These are phyloP conservation scores for Eupithecia exiguata DNA, from an alignment of 2,888 invertebrate genomes.

Conservation along the genomic window DNA sequence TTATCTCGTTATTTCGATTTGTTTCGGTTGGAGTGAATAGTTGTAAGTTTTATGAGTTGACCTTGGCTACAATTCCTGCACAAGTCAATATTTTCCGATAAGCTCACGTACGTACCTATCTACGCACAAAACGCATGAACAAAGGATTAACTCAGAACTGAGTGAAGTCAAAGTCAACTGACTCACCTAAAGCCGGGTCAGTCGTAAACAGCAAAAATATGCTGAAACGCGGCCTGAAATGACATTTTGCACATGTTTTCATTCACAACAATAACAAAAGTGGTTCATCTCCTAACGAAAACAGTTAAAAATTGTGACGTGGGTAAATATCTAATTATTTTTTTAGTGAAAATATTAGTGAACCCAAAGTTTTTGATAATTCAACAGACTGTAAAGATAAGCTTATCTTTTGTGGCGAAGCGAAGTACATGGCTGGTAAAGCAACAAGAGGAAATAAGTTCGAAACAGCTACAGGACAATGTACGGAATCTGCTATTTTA, in stretches of 20 bases:
- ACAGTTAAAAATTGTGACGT: neutral
- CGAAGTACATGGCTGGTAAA: neutral
- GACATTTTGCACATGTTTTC: neutral
- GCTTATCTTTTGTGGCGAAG: too few species aligned
- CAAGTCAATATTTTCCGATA: slow-evolving; percentile 2
- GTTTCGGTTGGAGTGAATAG: neutral
- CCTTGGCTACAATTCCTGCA: neutral
- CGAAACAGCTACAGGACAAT: too few species aligned
- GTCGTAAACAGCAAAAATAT: neutral
- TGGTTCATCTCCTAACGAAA: neutral
- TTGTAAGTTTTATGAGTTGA: neutral
- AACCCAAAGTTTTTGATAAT: neutral
- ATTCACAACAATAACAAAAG: neutral
- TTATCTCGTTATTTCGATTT: neutral
- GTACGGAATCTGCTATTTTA: neutral
- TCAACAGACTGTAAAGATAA: neutral
- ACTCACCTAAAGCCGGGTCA: neutral
- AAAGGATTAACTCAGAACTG: neutral
- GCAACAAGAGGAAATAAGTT: neutral
- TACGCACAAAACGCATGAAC: slow-evolving; percentile 3
- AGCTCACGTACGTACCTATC: neutral
- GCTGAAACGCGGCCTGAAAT: neutral
- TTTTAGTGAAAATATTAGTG: neutral
- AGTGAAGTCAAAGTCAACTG: neutral
- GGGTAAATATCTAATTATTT: neutral